A percentile compares a stretch with the other conserved stretches of the same genome.
Evolutionary conservation across 2,113 vertebrate species (phyloP).

Genomic region (Crypturellus undulatus): DNA sequence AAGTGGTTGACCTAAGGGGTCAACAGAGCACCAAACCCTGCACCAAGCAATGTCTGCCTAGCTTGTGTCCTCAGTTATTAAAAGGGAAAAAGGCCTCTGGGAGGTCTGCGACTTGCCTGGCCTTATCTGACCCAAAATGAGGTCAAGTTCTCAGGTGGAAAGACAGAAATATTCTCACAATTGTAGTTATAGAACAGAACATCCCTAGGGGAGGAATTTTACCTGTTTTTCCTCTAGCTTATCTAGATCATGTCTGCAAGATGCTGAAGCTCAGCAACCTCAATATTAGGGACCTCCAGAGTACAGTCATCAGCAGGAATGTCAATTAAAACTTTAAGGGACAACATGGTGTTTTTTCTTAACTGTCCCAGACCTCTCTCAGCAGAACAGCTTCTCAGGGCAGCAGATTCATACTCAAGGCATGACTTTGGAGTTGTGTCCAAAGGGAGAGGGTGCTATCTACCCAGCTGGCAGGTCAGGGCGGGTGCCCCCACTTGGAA

Average conservation of each 20-base stretch:
- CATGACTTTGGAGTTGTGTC: background rate
- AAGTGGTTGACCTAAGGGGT: background rate
- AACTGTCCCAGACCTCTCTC: background rate
- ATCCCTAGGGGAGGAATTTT: background rate
- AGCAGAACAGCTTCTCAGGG: background rate
- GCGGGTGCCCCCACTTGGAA: background rate
- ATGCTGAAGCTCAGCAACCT: slow-evolving; percentile 6
- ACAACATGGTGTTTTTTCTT: background rate
- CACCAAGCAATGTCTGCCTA: background rate
- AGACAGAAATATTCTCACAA: background rate
- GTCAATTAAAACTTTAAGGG: background rate
- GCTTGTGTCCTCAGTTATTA: background rate
- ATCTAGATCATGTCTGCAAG: slow-evolving; percentile 13
- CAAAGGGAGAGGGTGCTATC: background rate
- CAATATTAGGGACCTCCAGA: background rate
- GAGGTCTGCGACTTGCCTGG: background rate
- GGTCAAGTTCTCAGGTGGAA: background rate
- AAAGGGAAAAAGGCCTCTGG: background rate
- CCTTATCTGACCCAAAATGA: background rate
- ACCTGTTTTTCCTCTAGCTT: background rate
- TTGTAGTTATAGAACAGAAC: slow-evolving; percentile 12
- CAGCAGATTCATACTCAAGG: background rate
- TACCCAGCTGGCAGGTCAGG: background rate
- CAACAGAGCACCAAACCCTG: background rate
- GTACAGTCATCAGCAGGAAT: background rate